Conservation (phyloP, 1,140 invertebrate genomes). For the Pseudomyrmex flavicornis region DNA sequence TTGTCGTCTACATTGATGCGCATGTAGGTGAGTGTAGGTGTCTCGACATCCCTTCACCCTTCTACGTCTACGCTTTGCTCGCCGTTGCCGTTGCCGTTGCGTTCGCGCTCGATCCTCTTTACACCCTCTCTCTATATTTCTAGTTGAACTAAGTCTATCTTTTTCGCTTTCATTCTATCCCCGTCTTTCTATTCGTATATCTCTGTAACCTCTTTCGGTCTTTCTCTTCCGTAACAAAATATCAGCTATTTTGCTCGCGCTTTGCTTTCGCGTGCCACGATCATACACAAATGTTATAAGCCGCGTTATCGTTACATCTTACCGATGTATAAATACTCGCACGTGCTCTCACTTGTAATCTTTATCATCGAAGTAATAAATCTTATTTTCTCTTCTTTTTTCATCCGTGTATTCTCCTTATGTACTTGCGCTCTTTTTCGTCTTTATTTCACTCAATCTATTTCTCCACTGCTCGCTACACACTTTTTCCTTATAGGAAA, state of each 20-base stretch:
- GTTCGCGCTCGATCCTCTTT: conserved; percentile 55
- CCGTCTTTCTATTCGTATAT: conserved; percentile 20
- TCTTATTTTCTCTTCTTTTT: background rate
- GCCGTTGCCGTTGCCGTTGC: conserved; percentile 27
- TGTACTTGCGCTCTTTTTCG: conserved; percentile 6
- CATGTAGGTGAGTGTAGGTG: conserved; percentile 5
- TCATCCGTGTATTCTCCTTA: too few relatives aligned
- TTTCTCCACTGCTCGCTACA: conserved; percentile 15
- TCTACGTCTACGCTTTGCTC: conserved; percentile 30
- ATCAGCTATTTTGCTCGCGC: conserved; percentile 12
- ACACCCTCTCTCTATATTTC: conserved; percentile 58
- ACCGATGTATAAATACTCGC: conserved; percentile 32
- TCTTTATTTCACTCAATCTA: conserved; percentile 28
- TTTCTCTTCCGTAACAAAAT: conserved; percentile 53
- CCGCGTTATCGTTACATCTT: conserved; percentile 13
- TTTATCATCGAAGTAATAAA: background rate
- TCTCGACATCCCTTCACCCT: conserved; percentile 56
- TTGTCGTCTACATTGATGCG: conserved; percentile 47
- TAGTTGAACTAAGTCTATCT: conserved; percentile 43
- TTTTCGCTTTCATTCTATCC: conserved; percentile 42
- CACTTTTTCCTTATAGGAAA: conserved; percentile 1
- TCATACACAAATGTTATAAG: conserved; percentile 34
- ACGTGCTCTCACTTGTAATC: conserved; percentile 1
- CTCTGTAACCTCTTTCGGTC: conserved; percentile 59
- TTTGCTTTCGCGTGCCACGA: conserved; percentile 4